Evolutionary conservation across 2,797 vertebrate genomes (phyloP), one percentile per base, ranked within the genome.

Genomic region (Schizothorax lantsangensis): DNA sequence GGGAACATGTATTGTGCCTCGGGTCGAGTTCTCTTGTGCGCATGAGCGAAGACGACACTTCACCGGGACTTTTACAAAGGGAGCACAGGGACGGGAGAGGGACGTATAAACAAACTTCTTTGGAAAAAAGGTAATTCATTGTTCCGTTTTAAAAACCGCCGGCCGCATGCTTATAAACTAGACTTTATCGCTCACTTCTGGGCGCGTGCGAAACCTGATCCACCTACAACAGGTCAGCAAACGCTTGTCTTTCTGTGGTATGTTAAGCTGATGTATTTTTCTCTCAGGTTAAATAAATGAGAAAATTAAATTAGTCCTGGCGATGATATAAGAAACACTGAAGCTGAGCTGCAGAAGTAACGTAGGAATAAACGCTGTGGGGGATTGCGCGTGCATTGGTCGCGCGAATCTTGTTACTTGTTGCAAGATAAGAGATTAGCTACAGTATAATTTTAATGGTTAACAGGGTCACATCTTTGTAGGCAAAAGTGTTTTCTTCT

Each of bases 41-140:
- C 91, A 91, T 91, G 91, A 84, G 87, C 89, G 57, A 38, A 59
- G n/a, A 79, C 57, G 81, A 71, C 73, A 43, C 59, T 87, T 81
- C 45, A 54, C 54, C 59, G 52, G 87, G 85, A 43, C 36, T 85
- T 57, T 75, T 85, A 83, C 79, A 83, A 80, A 77, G 43, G 79
- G 11, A 84, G 33, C 15, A 19, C n/a, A 68, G 43, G 66, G 17
- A 23, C 79, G 5, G 57, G 45, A 73, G 33, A 62, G n/a, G 30
- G 40, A 54, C 47, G 49, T 77, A 74, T 33, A 90, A 87, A 79
- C 74, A 79, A 68, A 71, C 30, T 36, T 75, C 17, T 59, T 43
- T 49, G 49, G 9, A 52, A 40, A 26, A 66, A 87, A 79, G 81
- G 77, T 85, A 83, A 86, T 74, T 15, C 14, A 86, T 26, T 64